A percentile compares a stretch with the other conserved stretches of the same genome.
These are phyloP conservation scores for Spilarctia lutea DNA, from an alignment of 2,888 invertebrate species.

Conservation along the genomic window DNA sequence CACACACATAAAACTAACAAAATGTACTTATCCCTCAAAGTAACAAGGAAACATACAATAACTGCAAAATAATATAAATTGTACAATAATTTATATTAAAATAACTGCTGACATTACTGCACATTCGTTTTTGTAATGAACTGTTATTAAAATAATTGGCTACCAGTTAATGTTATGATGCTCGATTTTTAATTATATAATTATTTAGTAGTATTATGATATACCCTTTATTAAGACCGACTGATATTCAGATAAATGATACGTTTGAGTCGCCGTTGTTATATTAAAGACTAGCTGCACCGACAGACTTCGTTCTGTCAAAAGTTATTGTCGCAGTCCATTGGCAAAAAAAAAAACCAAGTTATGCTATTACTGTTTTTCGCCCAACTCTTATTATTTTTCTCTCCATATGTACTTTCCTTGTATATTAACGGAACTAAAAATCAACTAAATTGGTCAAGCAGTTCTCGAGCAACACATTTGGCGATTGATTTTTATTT, in stretches of 20 bases:
- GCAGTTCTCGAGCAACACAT: too few species aligned
- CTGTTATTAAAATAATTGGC: conserved; percentile 14
- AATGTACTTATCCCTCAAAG: conserved; percentile 9
- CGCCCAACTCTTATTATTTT: too few species aligned
- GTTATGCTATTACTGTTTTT: too few species aligned
- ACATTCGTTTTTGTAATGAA: neutral
- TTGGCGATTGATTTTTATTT: too few species aligned
- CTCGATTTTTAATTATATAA: neutral
- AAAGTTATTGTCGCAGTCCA: too few species aligned
- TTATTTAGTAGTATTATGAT: neutral
- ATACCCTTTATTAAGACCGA: neutral
- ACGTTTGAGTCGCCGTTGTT: neutral
- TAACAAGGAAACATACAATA: conserved; percentile 9
- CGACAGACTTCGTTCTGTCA: too few species aligned
- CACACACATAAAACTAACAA: neutral
- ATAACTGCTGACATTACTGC: conserved; percentile 3
- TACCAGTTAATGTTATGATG: neutral
- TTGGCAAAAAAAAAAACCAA: too few species aligned
- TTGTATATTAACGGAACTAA: too few species aligned
- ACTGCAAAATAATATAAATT: neutral
- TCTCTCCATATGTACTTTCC: too few species aligned
- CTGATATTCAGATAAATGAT: neutral
- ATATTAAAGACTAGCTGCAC: neutral
- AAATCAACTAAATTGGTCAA: neutral
- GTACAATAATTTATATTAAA: conserved; percentile 9